Percentiles rank a stretch among this genome's conserved stretches.
phyloP scores from a whole-genome alignment of 2,888 invertebrate species.

The Lasioglossum villosulum region DNA sequence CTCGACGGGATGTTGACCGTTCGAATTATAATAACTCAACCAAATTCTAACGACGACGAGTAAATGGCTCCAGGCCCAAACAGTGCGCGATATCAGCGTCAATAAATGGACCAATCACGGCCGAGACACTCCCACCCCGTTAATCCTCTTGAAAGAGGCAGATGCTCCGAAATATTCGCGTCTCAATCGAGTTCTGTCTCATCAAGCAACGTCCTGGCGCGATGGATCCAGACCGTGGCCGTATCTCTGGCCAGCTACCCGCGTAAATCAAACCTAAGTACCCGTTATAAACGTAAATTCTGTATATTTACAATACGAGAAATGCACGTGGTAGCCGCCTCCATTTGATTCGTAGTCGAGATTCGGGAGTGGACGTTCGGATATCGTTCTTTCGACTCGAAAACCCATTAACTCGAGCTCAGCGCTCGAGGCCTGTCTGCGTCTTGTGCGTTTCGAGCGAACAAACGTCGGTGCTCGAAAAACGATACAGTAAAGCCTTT shows the following conservation, averaged over 20 bases:
- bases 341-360: neutral
- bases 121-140: neutral
- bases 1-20: neutral
- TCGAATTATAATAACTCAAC: neutral
- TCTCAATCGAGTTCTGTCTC: conserved; percentile 22
- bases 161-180: conserved; percentile 21
- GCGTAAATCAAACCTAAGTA: conserved; percentile 46
- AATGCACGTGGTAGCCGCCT: neutral
- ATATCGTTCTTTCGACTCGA: neutral
- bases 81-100: neutral
- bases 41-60: neutral
- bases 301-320: conserved; percentile 29
- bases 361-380: conserved; percentile 17
- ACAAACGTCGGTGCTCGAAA: neutral
- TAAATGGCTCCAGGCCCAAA: neutral
- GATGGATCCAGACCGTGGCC: neutral
- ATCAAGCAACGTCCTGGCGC: neutral
- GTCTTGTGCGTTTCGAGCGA: neutral
- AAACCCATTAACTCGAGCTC: neutral
- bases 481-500: neutral
- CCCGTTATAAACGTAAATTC: conserved; percentile 34
- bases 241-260: neutral
- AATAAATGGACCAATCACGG: conserved; percentile 28
- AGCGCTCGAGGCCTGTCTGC: neutral
- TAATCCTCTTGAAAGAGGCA: conserved; percentile 6